Conservation (phyloP, 2,888 invertebrate species). For the Synergus itoensis region DNA sequence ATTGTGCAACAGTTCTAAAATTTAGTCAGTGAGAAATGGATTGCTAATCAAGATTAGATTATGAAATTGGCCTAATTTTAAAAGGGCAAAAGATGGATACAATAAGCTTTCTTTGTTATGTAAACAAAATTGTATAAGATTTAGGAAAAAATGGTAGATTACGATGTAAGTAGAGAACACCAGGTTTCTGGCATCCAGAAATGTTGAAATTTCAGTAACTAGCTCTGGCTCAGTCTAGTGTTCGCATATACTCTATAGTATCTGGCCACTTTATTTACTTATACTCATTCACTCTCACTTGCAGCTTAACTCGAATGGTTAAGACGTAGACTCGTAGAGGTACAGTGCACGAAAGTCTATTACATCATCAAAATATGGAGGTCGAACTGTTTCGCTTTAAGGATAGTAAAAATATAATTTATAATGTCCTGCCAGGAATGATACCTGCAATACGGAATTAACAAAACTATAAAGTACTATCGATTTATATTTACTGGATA, state of each 20-base stretch:
- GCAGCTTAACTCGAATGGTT: slow-evolving; percentile 50
- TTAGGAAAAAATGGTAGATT: slow-evolving; percentile 32
- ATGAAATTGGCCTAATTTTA: not conserved
- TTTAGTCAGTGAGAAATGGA: no score
- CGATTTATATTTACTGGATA: not conserved
- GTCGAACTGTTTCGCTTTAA: slow-evolving; percentile 59
- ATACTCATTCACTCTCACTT: slow-evolving; percentile 54
- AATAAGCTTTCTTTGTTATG: not conserved
- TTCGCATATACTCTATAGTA: slow-evolving; percentile 7
- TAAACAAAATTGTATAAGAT: slow-evolving; percentile 9
- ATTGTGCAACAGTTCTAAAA: no score
- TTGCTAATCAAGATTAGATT: no score
- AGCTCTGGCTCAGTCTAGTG: slow-evolving; percentile 51
- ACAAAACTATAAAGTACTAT: slow-evolving; percentile 4
- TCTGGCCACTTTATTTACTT: slow-evolving; percentile 49
- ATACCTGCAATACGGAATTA: slow-evolving; percentile 19
- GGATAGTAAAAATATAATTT: slow-evolving; percentile 39
- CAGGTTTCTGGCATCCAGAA: slow-evolving; percentile 62
- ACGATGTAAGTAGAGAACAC: slow-evolving; percentile 48
- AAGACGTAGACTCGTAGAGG: slow-evolving; percentile 30
- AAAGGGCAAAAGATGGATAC: not conserved
- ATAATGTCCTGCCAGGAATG: slow-evolving; percentile 32
- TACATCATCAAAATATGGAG: slow-evolving; percentile 66
- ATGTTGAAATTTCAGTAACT: slow-evolving; percentile 63
- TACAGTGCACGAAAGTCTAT: slow-evolving; percentile 67